Percentiles rank a stretch among this genome's conserved stretches.
These are phyloP conservation scores for Arvicanthis niloticus DNA, from an alignment of 2,113 vertebrate genomes.

Conservation along the genomic window DNA sequence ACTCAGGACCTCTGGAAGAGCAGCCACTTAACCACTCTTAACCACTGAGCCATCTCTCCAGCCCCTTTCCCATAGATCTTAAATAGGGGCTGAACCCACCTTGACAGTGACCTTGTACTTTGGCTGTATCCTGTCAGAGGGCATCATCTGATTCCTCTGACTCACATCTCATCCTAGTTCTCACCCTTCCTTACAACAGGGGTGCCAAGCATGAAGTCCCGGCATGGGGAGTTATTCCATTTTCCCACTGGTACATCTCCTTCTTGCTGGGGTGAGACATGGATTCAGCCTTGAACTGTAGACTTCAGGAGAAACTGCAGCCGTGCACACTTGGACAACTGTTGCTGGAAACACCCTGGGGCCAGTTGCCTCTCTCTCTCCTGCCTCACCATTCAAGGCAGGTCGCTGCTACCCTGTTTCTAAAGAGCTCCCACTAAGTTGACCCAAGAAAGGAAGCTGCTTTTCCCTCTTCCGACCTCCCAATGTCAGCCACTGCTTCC, in stretches of 20 bases:
- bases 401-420: constrained; percentile 69
- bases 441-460: too few relatives aligned
- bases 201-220: not conserved
- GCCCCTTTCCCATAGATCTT: not conserved
- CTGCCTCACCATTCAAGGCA: constrained; percentile 77
- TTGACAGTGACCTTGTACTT: not conserved
- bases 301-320: not conserved
- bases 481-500: not conserved
- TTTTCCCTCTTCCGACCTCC: not conserved
- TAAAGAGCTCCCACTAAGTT: constrained; percentile 69
- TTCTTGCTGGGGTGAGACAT: constrained; percentile 91
- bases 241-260: constrained; percentile 90
- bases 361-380: not conserved
- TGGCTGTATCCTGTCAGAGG: not conserved
- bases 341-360: constrained; percentile 94
- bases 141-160: not conserved
- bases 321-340: constrained; percentile 90
- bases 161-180: not conserved
- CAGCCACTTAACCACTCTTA: too few relatives aligned
- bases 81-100: not conserved
- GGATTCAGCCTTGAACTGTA: constrained; percentile 93
- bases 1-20: too few relatives aligned
- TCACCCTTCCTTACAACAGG: not conserved
- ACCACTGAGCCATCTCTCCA: too few relatives aligned
- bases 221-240: not conserved